These are phyloP conservation scores for Scopus umbretta DNA, from an alignment of 2,113 vertebrate species.

Conservation along the genomic window DNA sequence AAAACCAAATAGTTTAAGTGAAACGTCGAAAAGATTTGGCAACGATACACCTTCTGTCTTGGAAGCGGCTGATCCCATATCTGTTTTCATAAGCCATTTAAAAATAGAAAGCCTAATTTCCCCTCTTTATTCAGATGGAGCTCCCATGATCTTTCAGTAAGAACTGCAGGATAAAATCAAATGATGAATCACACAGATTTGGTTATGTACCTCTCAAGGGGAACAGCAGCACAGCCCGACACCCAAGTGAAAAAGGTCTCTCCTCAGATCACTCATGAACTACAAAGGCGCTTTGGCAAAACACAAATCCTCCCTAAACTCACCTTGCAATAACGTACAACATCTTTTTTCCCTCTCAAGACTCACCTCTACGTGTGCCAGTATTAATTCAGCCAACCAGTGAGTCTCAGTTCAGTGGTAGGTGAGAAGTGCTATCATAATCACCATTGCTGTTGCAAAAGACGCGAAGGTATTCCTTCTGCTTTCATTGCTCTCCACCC, in stretches of 20 bases:
- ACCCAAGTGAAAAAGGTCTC: not conserved
- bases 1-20: conserved; percentile 16
- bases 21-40: not conserved
- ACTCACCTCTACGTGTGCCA: not conserved
- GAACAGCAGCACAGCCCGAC: not conserved
- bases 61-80: not conserved
- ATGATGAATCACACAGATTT: not conserved
- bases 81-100: conserved; percentile 18
- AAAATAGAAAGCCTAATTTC: conserved; percentile 32
- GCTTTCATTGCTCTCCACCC: not conserved
- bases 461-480: not conserved
- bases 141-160: not conserved
- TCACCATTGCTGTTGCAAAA: not conserved
- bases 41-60: not conserved
- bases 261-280: not conserved
- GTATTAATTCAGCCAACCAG: not conserved
- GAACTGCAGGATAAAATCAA: not conserved
- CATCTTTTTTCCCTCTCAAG: not conserved
- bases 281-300: not conserved
- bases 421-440: not conserved
- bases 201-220: not conserved
- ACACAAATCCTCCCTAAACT: not conserved
- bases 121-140: not conserved
- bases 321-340: not conserved
- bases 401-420: fast-evolving